Conservation (phyloP, 2,113 vertebrate genomes). For the Syngnathus typhle region DNA sequence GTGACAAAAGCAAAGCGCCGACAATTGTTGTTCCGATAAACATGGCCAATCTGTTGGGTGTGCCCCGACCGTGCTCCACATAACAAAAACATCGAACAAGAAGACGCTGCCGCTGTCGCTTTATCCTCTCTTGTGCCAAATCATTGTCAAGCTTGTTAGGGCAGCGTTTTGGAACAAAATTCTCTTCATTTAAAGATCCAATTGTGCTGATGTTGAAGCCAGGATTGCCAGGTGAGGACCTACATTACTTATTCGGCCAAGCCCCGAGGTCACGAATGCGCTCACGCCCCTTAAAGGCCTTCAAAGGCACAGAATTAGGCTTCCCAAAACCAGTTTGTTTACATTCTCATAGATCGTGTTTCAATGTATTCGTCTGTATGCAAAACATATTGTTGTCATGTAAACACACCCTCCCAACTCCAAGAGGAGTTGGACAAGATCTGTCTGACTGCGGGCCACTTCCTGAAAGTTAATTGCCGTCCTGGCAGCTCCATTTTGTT, state of each 20-base stretch:
- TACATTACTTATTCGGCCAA: too few species aligned
- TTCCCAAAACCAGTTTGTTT: too few species aligned
- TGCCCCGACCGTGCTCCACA: background rate
- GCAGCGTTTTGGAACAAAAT: background rate
- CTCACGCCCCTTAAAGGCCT: too few species aligned
- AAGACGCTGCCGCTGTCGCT: background rate
- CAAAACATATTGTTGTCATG: background rate
- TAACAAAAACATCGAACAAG: background rate
- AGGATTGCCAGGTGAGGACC: too few species aligned
- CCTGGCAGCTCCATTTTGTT: background rate
- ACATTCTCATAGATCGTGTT: too few species aligned
- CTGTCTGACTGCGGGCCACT: conserved; percentile 7
- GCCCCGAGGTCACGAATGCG: too few species aligned
- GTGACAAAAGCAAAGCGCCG: background rate
- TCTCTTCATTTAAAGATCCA: too few species aligned
- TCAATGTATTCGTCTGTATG: too few species aligned
- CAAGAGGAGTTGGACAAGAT: background rate
- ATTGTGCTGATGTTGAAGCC: too few species aligned
- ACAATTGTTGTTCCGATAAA: background rate
- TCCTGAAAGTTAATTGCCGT: conserved; percentile 10
- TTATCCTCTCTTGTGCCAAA: background rate
- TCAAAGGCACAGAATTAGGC: too few species aligned
- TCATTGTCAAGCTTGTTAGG: background rate
- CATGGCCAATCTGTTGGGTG: background rate
- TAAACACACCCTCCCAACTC: background rate